These are phyloP conservation scores for Corvus moneduloides DNA, from an alignment of 2,113 vertebrate species.

Conservation along the genomic window DNA sequence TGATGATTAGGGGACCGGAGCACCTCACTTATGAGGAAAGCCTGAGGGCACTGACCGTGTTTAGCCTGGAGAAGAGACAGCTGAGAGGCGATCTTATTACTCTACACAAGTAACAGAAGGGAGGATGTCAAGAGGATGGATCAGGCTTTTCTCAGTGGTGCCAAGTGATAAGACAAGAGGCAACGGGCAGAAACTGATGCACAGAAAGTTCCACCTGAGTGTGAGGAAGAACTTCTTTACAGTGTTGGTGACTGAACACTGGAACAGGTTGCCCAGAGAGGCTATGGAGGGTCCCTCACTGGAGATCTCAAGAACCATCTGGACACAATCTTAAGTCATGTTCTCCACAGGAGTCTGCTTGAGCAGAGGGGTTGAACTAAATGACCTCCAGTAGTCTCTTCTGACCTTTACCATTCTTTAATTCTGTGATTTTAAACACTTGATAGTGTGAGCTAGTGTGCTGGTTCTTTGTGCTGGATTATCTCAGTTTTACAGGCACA, in stretches of 20 bases:
- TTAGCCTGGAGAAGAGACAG: not conserved
- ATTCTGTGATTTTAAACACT: not conserved
- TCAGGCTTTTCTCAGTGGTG: not conserved
- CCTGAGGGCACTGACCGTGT: not conserved
- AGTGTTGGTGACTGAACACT: not conserved
- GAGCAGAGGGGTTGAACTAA: not conserved
- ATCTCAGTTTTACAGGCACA: not conserved
- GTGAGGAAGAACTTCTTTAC: not conserved
- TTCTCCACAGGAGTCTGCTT: not conserved
- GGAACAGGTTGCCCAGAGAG: not conserved
- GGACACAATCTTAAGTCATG: too few species aligned
- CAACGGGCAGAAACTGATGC: not conserved
- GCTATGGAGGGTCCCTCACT: not conserved
- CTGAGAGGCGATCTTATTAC: accelerated
- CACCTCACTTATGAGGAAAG: not conserved
- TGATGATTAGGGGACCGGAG: not conserved
- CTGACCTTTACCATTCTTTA: not conserved
- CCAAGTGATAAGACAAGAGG: accelerated
- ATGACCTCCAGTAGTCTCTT: not conserved
- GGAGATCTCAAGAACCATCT: not conserved
- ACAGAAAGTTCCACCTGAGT: not conserved
- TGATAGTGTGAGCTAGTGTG: not conserved
- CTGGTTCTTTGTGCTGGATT: not conserved
- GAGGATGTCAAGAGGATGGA: too few species aligned
- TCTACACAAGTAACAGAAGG: too few species aligned